These are phyloP conservation scores for Corythucha ciliata DNA, from an alignment of 2,888 invertebrate genomes.

Conservation along the genomic window DNA sequence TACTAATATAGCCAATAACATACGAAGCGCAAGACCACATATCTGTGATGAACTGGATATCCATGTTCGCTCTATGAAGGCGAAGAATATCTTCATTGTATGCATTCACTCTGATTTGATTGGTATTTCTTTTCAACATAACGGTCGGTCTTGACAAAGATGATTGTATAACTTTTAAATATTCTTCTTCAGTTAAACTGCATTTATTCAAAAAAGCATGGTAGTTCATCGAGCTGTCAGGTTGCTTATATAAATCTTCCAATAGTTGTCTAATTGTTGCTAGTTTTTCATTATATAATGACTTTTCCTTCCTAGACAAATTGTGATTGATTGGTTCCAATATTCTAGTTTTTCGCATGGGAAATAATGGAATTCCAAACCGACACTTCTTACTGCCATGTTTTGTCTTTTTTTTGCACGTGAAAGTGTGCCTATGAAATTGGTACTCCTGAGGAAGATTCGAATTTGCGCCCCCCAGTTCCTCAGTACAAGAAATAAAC, in stretches of 20 bases:
- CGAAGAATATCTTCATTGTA: conserved; percentile 4
- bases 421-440: conserved; percentile 5
- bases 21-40: background rate
- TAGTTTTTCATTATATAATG: background rate
- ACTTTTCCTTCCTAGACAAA: too few species aligned
- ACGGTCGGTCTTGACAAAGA: background rate
- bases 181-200: background rate
- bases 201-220: background rate
- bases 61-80: conserved; percentile 7
- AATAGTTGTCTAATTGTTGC: conserved; percentile 1
- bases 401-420: conserved; percentile 5
- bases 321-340: conserved; percentile 5
- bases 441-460: background rate
- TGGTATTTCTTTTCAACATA: conserved; percentile 2
- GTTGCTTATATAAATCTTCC: background rate
- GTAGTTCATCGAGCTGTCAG: background rate
- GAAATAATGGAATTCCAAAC: conserved; percentile 15
- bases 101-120: background rate
- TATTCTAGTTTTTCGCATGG: conserved; percentile 6
- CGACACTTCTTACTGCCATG: conserved; percentile 3
- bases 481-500: conserved; percentile 4
- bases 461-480: background rate
- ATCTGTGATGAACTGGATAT: conserved; percentile 12
- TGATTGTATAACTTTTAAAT: background rate
- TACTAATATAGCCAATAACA: conserved; percentile 12